Evolutionary conservation across 2,888 invertebrate genomes (phyloP), one percentile per base, ranked within the genome.

Genomic region (Lomographa bimaculata): DNA sequence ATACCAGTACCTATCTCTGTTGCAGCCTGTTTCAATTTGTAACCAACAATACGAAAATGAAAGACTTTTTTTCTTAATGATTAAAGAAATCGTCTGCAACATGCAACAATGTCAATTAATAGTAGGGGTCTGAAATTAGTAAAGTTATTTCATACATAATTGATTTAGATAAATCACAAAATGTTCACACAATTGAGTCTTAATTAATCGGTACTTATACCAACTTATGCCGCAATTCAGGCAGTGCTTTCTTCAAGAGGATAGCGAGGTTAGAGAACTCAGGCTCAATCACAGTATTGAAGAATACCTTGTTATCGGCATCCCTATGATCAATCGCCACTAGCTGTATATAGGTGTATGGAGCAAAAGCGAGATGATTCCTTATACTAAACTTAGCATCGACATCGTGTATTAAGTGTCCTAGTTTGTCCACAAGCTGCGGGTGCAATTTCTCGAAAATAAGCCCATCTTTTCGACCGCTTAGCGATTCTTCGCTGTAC

Each of bases 351-450:
- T 73, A 79, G 0, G 79, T 84, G 45, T 82, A 79, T 0, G 81
- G 70, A 0, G 79, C 75, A 29, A 89, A 76, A 0, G 89, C 87
- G 33, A 82, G 42, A 42, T 82, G 81, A 29, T 82, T 82, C 17
- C 76, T 57, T 18, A 89, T 53, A 51, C 83, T 82, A 1, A 83
- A 53, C 10, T 68, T 70, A 0, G 67, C 46, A 19, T 86, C 80
- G 0, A 70, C 67, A 1, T 77, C 71, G 0, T 84, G 78, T 9
- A 83, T 68, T 0, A 68, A 23, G 2, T 68, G 64, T 0, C n/a
- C 26, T 1, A 90, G 58, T 46, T 77, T 74, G 1, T 60, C 57
- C 0, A 79, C 73, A 0, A 80, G 30, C n/a, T 77, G 67, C 0
- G 76, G 76, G 5, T 74, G 68, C 1, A 90, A 34, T 16, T 64